Evolutionary conservation across 1,140 invertebrate species (phyloP).

Genomic region (Bemisia tabaci): DNA sequence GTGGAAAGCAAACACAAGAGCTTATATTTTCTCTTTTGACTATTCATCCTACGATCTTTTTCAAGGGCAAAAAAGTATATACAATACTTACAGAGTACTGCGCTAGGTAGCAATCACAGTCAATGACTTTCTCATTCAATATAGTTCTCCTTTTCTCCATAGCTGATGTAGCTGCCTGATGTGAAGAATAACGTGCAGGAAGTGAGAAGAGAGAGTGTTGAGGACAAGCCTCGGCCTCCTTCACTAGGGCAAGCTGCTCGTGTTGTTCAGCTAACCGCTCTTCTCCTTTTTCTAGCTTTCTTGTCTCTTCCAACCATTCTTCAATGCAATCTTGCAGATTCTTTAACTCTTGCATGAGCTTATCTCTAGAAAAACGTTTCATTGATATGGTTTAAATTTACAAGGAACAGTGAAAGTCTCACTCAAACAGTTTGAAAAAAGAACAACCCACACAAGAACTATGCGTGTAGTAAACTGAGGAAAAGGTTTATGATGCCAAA

Average conservation of each 20-base stretch:
- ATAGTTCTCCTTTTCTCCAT: slow-evolving; percentile 45
- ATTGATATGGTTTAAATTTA: too few species aligned
- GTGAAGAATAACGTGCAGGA: slow-evolving; percentile 47
- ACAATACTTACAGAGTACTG: slow-evolving; percentile 41
- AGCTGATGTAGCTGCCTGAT: slow-evolving; percentile 48
- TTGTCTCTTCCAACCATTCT: slow-evolving; percentile 42
- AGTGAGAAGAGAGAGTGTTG: slow-evolving; percentile 51
- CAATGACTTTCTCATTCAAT: slow-evolving; percentile 48
- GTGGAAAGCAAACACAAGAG: too few species aligned
- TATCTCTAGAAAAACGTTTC: slow-evolving; percentile 32
- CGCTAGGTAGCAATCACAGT: slow-evolving; percentile 50
- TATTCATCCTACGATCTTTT: too few species aligned
- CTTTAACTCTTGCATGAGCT: slow-evolving; percentile 31
- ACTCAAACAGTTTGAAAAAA: too few species aligned
- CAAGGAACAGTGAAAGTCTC: too few species aligned
- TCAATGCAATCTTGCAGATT: slow-evolving; percentile 33
- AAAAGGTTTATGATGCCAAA: too few species aligned
- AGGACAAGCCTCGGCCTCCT: slow-evolving; percentile 55
- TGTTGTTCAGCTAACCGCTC: slow-evolving; percentile 49
- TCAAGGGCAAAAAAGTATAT: slow-evolving; percentile 13
- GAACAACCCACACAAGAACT: too few species aligned
- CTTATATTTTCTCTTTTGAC: too few species aligned
- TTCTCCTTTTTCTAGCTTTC: slow-evolving; percentile 40
- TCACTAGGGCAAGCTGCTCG: slow-evolving; percentile 56
- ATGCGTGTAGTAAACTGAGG: too few species aligned